Percentiles rank a stretch among this genome's conserved stretches.
These are phyloP conservation scores for Drosophila meridionalis DNA, from an alignment of 2,888 invertebrate genomes.

Conservation along the genomic window DNA sequence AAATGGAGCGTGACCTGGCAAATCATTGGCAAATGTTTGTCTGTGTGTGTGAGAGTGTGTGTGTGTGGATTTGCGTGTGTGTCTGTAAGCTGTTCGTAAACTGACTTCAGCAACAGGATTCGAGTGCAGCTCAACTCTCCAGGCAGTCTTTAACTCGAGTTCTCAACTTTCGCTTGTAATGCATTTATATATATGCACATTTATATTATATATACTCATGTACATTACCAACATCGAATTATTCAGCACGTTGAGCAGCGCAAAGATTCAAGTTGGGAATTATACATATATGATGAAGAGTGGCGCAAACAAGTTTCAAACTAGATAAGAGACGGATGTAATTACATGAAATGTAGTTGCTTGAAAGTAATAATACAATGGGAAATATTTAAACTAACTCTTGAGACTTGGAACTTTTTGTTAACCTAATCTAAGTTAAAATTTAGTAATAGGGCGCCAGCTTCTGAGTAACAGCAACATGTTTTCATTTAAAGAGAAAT, in stretches of 20 bases:
- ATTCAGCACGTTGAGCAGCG: constrained; percentile 10
- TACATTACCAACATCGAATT: constrained; percentile 25
- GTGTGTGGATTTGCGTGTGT: constrained; percentile 1
- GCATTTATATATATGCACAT: neutral
- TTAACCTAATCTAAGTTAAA: neutral
- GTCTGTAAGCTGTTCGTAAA: constrained; percentile 14
- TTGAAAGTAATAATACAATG: neutral
- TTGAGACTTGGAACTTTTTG: neutral
- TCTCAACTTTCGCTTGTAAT: constrained; percentile 28
- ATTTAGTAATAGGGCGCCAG: neutral
- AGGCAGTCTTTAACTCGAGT: constrained; percentile 32
- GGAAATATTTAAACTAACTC: neutral
- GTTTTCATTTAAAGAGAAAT: no score
- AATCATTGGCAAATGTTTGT: constrained; percentile 17
- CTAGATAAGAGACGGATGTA: neutral
- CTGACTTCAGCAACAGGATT: constrained; percentile 9
- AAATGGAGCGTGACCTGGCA: constrained; percentile 51
- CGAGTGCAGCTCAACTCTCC: constrained; percentile 28
- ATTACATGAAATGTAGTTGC: neutral
- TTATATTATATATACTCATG: constrained; percentile 9
- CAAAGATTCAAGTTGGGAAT: constrained; percentile 9
- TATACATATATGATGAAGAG: neutral
- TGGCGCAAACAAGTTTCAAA: neutral
- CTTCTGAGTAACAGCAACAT: neutral
- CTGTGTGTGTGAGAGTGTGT: neutral